phyloP scores from a whole-genome alignment of 2,113 vertebrate species.

The Collichthys lucidus region DNA sequence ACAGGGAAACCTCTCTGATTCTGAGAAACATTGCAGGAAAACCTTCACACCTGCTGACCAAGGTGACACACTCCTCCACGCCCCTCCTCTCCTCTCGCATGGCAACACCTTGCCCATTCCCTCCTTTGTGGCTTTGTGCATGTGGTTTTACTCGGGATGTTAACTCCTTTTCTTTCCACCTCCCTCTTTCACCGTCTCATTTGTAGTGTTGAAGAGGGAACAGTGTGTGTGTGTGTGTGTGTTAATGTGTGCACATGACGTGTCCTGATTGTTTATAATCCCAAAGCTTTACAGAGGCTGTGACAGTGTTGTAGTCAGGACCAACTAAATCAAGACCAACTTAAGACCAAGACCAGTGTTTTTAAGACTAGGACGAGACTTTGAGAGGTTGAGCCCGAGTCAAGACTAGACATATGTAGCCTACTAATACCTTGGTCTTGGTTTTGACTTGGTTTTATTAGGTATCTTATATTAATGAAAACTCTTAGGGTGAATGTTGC shows the following conservation, averaged over 20 bases:
- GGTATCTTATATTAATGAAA: too few species aligned
- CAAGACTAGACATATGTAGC: too few species aligned
- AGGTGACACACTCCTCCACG: constrained; percentile 89
- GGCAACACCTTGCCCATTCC: constrained; percentile 33
- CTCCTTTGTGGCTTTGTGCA: neutral
- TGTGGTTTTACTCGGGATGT: constrained; percentile 2
- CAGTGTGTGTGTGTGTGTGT: neutral
- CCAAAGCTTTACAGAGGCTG: constrained; percentile 41
- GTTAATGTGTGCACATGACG: neutral
- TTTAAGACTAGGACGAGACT: too few species aligned
- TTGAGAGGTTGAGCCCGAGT: too few species aligned
- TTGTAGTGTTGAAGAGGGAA: neutral
- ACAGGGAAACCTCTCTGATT: constrained; percentile 99
- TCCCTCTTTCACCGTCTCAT: neutral
- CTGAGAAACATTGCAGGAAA: constrained; percentile 99
- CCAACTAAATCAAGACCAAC: too few species aligned
- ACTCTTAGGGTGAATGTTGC: too few species aligned
- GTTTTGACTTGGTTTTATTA: too few species aligned
- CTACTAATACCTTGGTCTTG: too few species aligned
- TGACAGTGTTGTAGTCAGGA: too few species aligned
- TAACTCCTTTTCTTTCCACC: neutral
- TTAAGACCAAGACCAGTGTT: too few species aligned
- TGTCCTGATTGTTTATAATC: constrained; percentile 3
- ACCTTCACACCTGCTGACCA: constrained; percentile 99
- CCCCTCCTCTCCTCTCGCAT: constrained; percentile 59